phyloP scores from a whole-genome alignment of 1,140 invertebrate genomes.

The Magallana gigas region DNA sequence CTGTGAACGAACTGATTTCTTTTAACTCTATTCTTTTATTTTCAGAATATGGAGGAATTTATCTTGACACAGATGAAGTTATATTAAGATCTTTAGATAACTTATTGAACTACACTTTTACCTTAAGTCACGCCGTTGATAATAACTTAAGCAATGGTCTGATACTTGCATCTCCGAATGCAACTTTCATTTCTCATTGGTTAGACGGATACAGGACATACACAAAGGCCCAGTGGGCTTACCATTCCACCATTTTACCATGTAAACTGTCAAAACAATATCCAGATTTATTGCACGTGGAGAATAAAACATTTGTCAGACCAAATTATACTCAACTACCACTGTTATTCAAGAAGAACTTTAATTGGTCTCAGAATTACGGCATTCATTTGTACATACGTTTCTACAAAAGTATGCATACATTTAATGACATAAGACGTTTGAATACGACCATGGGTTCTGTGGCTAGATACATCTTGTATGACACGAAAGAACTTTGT shows the following conservation, averaged over 20 bases:
- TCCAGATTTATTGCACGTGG: slow-evolving; percentile 54
- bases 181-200: slow-evolving; percentile 54
- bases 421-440: neutral
- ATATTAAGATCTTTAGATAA: slow-evolving; percentile 58
- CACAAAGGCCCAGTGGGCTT: slow-evolving; percentile 34
- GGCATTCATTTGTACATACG: slow-evolving; percentile 55
- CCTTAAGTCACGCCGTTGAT: slow-evolving; percentile 54
- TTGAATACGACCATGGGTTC: slow-evolving; percentile 50
- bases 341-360: slow-evolving; percentile 53
- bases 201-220: slow-evolving; percentile 48
- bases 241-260: slow-evolving; percentile 48
- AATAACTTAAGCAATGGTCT: slow-evolving; percentile 58
- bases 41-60: slow-evolving; percentile 65
- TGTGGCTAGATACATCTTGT: slow-evolving; percentile 35
- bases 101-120: slow-evolving; percentile 54
- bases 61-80: slow-evolving; percentile 65
- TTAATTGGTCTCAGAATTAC: slow-evolving; percentile 58
- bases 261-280: slow-evolving; percentile 49
- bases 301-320: slow-evolving; percentile 56
- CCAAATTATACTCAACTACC: slow-evolving; percentile 57
- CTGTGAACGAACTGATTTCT: too few relatives aligned
- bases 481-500: slow-evolving; percentile 50
- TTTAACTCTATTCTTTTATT: neutral
- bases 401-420: slow-evolving; percentile 37
- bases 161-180: slow-evolving; percentile 52